These are phyloP conservation scores for Chromobotia macracanthus DNA, from an alignment of 2,797 vertebrate genomes.

Conservation along the genomic window DNA sequence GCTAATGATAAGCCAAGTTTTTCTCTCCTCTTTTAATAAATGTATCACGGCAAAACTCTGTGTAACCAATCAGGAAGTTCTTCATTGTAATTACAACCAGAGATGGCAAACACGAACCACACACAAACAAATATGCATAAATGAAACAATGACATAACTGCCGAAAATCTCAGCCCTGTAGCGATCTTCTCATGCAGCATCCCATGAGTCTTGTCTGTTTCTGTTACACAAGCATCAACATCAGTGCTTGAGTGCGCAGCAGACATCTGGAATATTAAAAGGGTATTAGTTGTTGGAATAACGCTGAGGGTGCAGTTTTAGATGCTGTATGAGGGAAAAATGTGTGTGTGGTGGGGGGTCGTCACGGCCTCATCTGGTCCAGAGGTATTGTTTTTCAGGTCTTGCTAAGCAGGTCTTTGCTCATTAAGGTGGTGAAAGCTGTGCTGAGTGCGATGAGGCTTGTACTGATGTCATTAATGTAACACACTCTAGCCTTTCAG, in stretches of 20 bases:
- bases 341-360: conserved; percentile 18
- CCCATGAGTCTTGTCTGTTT: neutral
- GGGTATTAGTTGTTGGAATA: conserved; percentile 62
- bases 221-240: neutral
- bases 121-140: conserved; percentile 19
- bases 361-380: conserved; percentile 26
- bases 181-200: neutral
- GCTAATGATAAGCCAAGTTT: neutral
- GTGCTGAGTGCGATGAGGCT: conserved; percentile 42
- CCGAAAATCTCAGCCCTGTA: neutral
- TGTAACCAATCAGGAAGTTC: conserved; percentile 3
- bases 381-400: conserved; percentile 59
- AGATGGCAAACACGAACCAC: conserved; percentile 32
- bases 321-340: conserved; percentile 20
- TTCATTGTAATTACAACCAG: conserved; percentile 20
- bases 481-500: conserved; percentile 25
- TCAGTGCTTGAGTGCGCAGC: neutral
- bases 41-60: conserved; percentile 4
- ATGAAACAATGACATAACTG: neutral
- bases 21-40: neutral
- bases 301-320: conserved; percentile 65
- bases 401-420: conserved; percentile 71
- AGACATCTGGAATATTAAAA: conserved; percentile 50
- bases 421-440: conserved; percentile 66
- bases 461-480: conserved; percentile 40